Evolutionary conservation across 2,797 vertebrate species (phyloP).

Genomic region (Lacerta agilis): DNA sequence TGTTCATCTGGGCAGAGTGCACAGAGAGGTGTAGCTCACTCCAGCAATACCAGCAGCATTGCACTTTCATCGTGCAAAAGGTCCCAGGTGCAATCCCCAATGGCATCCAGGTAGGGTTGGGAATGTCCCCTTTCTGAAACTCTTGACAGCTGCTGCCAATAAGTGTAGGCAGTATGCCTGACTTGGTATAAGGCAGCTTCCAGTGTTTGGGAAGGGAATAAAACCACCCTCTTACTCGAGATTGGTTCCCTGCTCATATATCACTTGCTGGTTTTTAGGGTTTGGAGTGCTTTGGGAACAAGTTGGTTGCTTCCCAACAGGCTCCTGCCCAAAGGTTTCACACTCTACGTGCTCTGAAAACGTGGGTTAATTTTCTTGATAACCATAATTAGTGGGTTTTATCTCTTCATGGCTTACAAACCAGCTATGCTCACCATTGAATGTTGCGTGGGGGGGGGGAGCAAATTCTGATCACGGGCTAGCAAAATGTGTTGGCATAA

Average conservation of each 20-base stretch:
- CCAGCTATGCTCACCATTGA: not conserved
- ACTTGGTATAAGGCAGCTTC: too few relatives aligned
- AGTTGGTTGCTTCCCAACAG: not conserved
- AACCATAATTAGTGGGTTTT: not conserved
- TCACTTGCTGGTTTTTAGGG: not conserved
- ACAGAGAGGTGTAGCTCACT: not conserved
- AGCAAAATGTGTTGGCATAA: not conserved
- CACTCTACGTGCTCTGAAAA: too few relatives aligned
- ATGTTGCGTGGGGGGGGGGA: too few relatives aligned
- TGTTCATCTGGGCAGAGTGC: not conserved
- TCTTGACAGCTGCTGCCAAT: too few relatives aligned
- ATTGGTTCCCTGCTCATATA: not conserved
- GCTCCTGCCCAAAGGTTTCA: not conserved
- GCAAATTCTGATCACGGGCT: not conserved
- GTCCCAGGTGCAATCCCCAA: too few relatives aligned
- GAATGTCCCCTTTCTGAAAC: too few relatives aligned
- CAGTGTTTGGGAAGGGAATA: too few relatives aligned
- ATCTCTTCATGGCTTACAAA: not conserved
- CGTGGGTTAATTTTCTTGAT: too few relatives aligned
- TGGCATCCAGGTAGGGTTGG: not conserved
- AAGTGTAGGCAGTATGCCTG: too few relatives aligned
- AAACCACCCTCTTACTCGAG: not conserved
- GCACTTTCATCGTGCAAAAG: too few relatives aligned
- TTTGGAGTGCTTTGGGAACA: not conserved
- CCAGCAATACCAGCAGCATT: not conserved